Base-by-base conservation (phyloP, 2,797 vertebrate genomes). In the Notolabrus celidotus region DNA sequence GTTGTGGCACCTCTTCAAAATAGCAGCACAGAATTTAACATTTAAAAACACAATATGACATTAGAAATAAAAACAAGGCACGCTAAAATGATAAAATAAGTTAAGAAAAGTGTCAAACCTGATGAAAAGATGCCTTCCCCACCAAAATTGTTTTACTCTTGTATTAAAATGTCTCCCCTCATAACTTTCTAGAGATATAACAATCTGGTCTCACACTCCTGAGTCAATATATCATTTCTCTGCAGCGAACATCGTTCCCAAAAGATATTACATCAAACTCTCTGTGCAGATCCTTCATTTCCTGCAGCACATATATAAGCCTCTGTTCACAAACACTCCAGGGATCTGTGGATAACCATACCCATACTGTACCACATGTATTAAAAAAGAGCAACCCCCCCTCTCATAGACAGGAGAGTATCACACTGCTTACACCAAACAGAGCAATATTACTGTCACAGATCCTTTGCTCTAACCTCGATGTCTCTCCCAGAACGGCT, bases 381-480 rank as follows among this genome's bases (percentile, higher is more conserved):
- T 64, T 70, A 39, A 51, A 66, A 66, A 5, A 49, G 10, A 75
- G 10, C 17, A 23, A 58, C 49, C 62, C n/a, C 31, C 71, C 50
- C 31, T 14, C 67, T 79, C 25, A 19, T 9, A 57, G 60, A 38
- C 51, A 51, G n/a, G 43, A 60, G 36, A 75, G 42, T 3, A 12
- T 20, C 51, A 71, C 58, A 67, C 33, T 49, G 59, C 53, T 47
- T 56, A 56, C 31, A 22, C 22, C 42, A 41, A 74, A 41, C 12
- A 14, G 12, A 66, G 68, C 71, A 53, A 78, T 38, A 23, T 41
- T 5, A 46, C 55, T 33, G 67, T 50, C 33, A 70, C 1, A 5
- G 60, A 71, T 67, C 62, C 27, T 68, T 46, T 77, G 29, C 64
- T 41, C 65, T 53, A 25, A 72, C 71, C 58, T 78, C 81, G 66